Percentiles rank a stretch among this genome's conserved stretches.
phyloP scores from a whole-genome alignment of 2,797 vertebrate genomes.

The Avahi laniger region DNA sequence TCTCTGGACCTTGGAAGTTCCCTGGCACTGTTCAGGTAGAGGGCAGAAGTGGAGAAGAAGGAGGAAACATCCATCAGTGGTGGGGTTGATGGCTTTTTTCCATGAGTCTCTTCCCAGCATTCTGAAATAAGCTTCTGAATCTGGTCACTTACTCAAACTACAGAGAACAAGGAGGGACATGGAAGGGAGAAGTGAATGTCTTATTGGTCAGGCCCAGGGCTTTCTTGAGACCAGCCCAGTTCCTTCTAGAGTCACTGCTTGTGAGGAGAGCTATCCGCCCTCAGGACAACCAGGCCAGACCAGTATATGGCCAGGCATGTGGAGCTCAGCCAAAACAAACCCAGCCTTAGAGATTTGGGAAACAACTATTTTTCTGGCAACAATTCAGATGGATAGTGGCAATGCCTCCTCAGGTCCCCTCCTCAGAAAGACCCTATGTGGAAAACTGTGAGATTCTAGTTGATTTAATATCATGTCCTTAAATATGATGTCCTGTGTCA shows the following conservation, averaged over 20 bases:
- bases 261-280: neutral
- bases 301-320: neutral
- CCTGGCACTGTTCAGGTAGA: neutral
- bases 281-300: neutral
- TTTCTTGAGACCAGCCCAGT: neutral
- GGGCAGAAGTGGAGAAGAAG: neutral
- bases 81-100: neutral
- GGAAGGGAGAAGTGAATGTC: neutral
- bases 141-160: neutral
- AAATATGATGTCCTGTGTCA: neutral
- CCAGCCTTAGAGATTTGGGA: neutral
- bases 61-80: neutral
- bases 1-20: neutral
- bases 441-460: neutral
- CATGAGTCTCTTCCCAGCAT: neutral
- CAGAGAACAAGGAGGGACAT: neutral
- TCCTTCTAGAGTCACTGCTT: neutral
- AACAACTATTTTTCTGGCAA: neutral
- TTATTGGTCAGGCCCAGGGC: neutral
- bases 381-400: neutral
- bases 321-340: constrained; percentile 21
- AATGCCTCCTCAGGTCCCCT: neutral
- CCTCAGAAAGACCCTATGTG: neutral
- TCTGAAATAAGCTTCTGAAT: neutral
- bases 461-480: neutral